Evolutionary conservation across 2,797 vertebrate species (phyloP).

Genomic region (Chelmon rostratus): DNA sequence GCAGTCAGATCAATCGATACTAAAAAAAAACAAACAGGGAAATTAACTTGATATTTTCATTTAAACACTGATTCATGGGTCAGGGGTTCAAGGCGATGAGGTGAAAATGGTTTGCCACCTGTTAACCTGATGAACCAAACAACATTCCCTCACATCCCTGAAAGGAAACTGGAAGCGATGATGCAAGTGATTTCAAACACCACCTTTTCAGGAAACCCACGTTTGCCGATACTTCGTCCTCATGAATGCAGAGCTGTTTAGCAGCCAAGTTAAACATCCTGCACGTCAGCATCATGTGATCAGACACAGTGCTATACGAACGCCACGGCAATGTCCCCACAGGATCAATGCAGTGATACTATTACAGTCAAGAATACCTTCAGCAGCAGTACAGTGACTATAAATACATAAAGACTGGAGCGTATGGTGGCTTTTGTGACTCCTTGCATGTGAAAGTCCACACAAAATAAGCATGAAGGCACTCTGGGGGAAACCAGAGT

Average conservation of each 20-base stretch:
- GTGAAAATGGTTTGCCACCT: slow-evolving; percentile 1
- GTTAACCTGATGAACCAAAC: neutral
- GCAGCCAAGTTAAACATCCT: slow-evolving; percentile 24
- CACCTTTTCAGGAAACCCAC: slow-evolving; percentile 22
- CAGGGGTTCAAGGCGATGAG: neutral
- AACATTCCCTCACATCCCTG: neutral
- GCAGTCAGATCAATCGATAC: neutral
- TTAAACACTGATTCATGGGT: neutral
- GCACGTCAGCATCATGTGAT: slow-evolving; percentile 17
- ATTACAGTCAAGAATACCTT: neutral
- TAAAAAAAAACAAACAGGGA: neutral
- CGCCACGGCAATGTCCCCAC: neutral
- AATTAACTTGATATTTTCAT: neutral
- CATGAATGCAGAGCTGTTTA: slow-evolving; percentile 12
- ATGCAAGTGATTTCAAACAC: neutral
- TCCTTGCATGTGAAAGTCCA: neutral
- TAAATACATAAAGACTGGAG: neutral
- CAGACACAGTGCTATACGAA: neutral
- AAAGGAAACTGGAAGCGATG: neutral
- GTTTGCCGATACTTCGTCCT: slow-evolving; percentile 19
- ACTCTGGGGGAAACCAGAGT: neutral
- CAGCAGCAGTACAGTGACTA: neutral
- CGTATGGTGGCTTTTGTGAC: neutral
- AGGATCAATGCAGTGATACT: neutral
- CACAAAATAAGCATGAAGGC: neutral